These are phyloP conservation scores for Sebastes vulpes DNA, from an alignment of 2,797 vertebrate genomes.

Conservation along the genomic window DNA sequence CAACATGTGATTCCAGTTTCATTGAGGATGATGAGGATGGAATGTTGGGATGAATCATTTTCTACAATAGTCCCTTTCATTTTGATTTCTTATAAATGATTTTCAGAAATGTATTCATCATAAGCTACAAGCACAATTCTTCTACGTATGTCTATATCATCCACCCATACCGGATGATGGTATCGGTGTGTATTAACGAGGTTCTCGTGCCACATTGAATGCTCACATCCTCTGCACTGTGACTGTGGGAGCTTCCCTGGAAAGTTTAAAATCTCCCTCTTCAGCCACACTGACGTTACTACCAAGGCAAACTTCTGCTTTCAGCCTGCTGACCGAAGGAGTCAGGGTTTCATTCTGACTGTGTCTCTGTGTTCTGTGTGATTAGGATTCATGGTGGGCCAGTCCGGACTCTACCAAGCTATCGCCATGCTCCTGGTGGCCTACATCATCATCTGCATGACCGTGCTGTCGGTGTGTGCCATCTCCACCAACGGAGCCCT, in stretches of 20 bases:
- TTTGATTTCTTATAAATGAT: not conserved
- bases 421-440: constrained; percentile 91
- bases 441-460: constrained; percentile 94
- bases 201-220: not conserved
- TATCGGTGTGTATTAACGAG: not conserved
- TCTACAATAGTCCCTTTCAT: not conserved
- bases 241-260: not conserved
- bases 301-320: not conserved
- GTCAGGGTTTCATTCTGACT: not conserved
- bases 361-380: not conserved
- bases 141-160: not conserved
- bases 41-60: not conserved
- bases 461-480: constrained; percentile 92
- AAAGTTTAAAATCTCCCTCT: constrained; percentile 4
- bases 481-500: constrained; percentile 94
- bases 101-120: not conserved
- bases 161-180: not conserved
- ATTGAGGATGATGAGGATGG: not conserved
- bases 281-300: not conserved
- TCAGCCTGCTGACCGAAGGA: not conserved
- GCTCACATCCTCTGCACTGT: not conserved
- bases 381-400: constrained; percentile 87
- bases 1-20: not conserved
- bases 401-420: constrained; percentile 90
- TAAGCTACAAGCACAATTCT: not conserved